Percentiles rank a stretch among this genome's conserved stretches.
Evolutionary conservation across 2,113 vertebrate genomes (phyloP).

Genomic region (Albula goreensis): DNA sequence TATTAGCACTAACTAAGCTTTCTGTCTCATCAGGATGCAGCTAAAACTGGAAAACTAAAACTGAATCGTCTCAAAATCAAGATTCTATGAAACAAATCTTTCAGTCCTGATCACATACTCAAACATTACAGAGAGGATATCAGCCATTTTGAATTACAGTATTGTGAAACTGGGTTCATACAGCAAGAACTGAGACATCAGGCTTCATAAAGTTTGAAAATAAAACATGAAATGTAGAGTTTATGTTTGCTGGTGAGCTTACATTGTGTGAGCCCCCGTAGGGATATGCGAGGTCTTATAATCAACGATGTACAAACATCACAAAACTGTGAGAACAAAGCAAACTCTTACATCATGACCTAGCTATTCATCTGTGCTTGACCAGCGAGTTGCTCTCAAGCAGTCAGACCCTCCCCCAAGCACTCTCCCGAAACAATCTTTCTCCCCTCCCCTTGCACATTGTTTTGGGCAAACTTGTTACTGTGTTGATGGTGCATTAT

Average conservation of each 20-base stretch:
- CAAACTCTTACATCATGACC: constrained; percentile 5
- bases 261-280: background rate
- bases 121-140: background rate
- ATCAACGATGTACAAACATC: background rate
- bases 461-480: background rate
- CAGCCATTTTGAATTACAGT: too few species aligned
- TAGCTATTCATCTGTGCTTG: background rate
- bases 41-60: background rate
- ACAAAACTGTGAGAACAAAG: constrained; percentile 15
- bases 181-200: background rate
- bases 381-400: background rate
- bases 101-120: background rate
- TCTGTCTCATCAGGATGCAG: background rate
- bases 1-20: background rate
- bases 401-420: background rate
- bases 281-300: background rate
- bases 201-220: background rate
- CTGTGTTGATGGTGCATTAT: background rate
- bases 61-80: background rate
- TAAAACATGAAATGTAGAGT: background rate
- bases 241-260: background rate
- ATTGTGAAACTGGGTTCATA: too few species aligned
- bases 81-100: background rate
- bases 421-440: background rate
- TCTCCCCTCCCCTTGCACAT: too few species aligned